These are phyloP conservation scores for Monodelphis domestica DNA, from an alignment of 2,797 vertebrate species.

Conservation along the genomic window DNA sequence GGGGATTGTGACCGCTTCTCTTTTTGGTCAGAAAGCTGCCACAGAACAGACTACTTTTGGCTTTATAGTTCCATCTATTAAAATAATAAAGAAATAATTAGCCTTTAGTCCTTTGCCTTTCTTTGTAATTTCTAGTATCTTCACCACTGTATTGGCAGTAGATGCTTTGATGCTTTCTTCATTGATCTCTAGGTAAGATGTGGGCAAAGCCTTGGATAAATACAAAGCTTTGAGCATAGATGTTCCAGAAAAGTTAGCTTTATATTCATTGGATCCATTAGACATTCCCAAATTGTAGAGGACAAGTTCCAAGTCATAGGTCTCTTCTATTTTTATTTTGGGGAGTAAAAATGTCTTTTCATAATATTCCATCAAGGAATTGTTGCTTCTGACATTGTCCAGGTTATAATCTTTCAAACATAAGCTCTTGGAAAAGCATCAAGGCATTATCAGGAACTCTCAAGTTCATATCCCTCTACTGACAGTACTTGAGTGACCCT, in stretches of 20 bases:
- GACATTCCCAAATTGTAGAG: slow-evolving; percentile 91
- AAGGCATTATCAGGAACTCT: too few species aligned
- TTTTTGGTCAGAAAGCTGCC: slow-evolving; percentile 88
- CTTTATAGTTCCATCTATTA: slow-evolving; percentile 88
- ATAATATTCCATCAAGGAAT: slow-evolving; percentile 66
- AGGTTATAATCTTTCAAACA: slow-evolving; percentile 88
- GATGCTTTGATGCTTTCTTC: slow-evolving; percentile 92
- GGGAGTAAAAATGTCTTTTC: slow-evolving; percentile 87
- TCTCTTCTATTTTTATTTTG: slow-evolving; percentile 90
- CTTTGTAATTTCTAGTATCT: slow-evolving; percentile 78
- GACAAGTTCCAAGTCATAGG: slow-evolving; percentile 87
- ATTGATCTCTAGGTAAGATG: slow-evolving; percentile 91
- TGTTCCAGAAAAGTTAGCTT: slow-evolving; percentile 91
- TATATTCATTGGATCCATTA: slow-evolving; percentile 85
- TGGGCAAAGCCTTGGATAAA: slow-evolving; percentile 92
- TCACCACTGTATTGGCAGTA: slow-evolving; percentile 85
- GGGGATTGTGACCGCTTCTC: fast-evolving
- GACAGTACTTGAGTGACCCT: neutral
- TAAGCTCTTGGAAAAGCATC: too few species aligned
- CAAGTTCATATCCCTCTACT: neutral
- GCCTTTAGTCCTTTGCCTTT: slow-evolving; percentile 80
- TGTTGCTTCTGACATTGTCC: slow-evolving; percentile 90
- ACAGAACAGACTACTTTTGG: slow-evolving; percentile 89
- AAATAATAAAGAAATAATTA: slow-evolving; percentile 94
- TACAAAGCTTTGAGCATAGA: slow-evolving; percentile 85